Evolutionary conservation across 2,113 vertebrate genomes (phyloP), one percentile per base, ranked within the genome.

Genomic region (Taurulus bubalis): DNA sequence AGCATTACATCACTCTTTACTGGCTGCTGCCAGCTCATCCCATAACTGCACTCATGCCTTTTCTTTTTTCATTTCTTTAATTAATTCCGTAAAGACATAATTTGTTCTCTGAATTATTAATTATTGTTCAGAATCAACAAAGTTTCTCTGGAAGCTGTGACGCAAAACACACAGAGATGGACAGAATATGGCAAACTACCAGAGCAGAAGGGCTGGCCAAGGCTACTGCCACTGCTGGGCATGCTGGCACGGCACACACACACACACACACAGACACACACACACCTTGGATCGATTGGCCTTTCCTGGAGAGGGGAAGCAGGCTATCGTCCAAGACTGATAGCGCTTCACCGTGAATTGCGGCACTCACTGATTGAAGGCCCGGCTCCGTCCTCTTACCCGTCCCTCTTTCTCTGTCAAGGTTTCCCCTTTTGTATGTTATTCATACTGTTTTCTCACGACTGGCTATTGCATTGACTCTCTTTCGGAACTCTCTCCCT

Each of bases 281-380:
- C 70, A 84, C 78, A 85, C 77, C 60, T 80, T 47, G 73, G 87
- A 90, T 85, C 81, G 66, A 90, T 85, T 71, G 69, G 82, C 84
- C 66, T 92, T 84, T 90, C 82, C 82, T 87, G 80, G 73, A 80
- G 72, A 89, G 65, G 51, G 81, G 82, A 75, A 86, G 65, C 28
- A 83, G 68, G 26, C 26, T 79, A 77, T 85, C 77, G 55, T 71
- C 72, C 65, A 82, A 86, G 85, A 87, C 85, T 86, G 89, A 91
- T 88, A 82, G 34, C 11, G 14, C 58, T 85, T 89, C 84, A 80
- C 71, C 75, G 80, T 66, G 65, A 89, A 82, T 86, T 70, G 82
- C 6, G 2, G 60, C 40, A 6, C 45, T 34, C 68, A 18, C 80
- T 78, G 78, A 88, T 58, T 79, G 75, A 87, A 82, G 75, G 82